Conservation (phyloP, 2,888 invertebrate genomes). For the Parnassius apollo region DNA sequence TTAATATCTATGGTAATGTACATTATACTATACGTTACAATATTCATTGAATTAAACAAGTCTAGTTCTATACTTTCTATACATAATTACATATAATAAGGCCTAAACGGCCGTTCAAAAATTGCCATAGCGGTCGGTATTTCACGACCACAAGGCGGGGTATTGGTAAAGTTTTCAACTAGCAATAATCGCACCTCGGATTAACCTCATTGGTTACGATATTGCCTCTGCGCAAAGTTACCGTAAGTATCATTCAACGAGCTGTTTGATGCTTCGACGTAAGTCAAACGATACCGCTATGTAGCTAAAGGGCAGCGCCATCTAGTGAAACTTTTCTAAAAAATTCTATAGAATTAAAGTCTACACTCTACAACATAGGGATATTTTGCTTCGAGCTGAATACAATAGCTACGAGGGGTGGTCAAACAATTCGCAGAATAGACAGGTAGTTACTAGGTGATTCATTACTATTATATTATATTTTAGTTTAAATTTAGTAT, state of each 20-base stretch:
- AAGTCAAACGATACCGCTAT: conserved; percentile 2
- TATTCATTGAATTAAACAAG: no score
- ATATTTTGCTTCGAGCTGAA: conserved; percentile 2
- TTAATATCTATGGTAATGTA: no score
- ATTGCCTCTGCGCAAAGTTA: conserved; percentile 95
- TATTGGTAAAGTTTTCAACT: conserved; percentile 95
- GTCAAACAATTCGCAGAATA: no score
- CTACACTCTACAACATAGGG: neutral
- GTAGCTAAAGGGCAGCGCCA: neutral
- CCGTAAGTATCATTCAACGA: conserved; percentile 28
- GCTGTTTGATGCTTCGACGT: neutral
- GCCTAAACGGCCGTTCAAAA: conserved; percentile 12
- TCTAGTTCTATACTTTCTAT: no score
- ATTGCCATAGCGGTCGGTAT: conserved; percentile 46
- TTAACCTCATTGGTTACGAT: conserved; percentile 95
- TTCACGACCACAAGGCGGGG: conserved; percentile 85
- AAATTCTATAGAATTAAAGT: neutral
- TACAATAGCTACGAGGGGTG: conserved; percentile 6
- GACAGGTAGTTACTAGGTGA: no score
- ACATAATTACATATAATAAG: no score
- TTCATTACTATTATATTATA: no score
- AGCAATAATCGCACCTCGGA: conserved; percentile 95
- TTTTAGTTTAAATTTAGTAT: no score
- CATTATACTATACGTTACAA: no score
- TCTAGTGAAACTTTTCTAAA: conserved; percentile 1